These are phyloP conservation scores for Coptodon bakossiorum DNA, from an alignment of 2,113 vertebrate species.

Conservation along the genomic window DNA sequence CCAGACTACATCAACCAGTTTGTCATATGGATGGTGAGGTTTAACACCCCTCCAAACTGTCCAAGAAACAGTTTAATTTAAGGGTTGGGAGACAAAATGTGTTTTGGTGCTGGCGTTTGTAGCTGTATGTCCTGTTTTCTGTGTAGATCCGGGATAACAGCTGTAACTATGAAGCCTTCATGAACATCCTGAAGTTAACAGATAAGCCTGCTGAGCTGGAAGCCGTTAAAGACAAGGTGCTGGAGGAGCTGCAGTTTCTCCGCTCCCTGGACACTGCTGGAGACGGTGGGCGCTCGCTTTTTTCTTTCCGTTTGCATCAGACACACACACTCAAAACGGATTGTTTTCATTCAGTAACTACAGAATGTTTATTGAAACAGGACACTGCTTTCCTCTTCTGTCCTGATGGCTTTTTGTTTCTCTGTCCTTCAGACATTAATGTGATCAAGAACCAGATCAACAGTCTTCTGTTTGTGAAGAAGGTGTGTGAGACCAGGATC, in stretches of 20 bases:
- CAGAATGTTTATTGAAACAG: not conserved
- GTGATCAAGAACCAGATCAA: constrained; percentile 99
- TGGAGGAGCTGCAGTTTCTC: constrained; percentile 95
- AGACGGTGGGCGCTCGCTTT: constrained; percentile 76
- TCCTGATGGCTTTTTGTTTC: not conserved
- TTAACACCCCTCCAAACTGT: not conserved
- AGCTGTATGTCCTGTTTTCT: not conserved
- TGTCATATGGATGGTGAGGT: constrained; percentile 98
- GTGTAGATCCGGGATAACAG: constrained; percentile 91
- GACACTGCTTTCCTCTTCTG: not conserved
- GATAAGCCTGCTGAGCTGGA: constrained; percentile 90
- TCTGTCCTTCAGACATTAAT: constrained; percentile 86
- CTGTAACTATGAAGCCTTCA: constrained; percentile 99
- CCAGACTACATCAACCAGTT: constrained; percentile 99
- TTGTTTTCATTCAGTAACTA: not conserved
- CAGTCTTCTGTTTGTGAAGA: constrained; percentile 98
- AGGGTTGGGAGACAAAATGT: not conserved
- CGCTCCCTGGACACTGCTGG: constrained; percentile 95
- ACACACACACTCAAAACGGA: not conserved
- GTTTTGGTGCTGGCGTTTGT: not conserved
- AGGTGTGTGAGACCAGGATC: constrained; percentile 98
- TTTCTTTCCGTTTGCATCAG: not conserved
- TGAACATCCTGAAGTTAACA: constrained; percentile 98
- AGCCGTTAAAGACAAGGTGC: constrained; percentile 94
- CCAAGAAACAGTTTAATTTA: not conserved